phyloP scores from a whole-genome alignment of 2,888 invertebrate species.

The Aphodius granarius region DNA sequence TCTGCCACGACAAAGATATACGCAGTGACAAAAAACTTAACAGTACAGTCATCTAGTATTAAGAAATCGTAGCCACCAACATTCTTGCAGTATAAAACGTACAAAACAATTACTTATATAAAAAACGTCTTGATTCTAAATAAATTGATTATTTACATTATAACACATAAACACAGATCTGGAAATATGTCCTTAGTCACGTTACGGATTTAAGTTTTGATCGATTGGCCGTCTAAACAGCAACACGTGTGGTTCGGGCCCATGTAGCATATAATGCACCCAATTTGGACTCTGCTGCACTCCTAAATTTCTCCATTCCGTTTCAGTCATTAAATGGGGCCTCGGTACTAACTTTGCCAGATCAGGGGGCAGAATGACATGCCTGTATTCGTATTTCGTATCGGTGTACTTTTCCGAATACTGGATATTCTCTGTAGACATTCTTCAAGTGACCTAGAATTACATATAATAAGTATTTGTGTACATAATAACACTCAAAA shows the following conservation, averaged over 20 bases:
- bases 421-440: constrained; percentile 71
- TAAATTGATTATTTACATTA: no score
- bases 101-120: no score
- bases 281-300: constrained; percentile 93
- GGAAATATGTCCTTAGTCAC: not conserved
- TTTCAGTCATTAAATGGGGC: constrained; percentile 89
- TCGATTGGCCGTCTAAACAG: constrained; percentile 67
- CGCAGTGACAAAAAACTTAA: no score
- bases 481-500: no score
- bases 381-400: constrained; percentile 87
- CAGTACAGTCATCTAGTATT: no score
- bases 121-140: no score
- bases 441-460: not conserved
- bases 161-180: no score
- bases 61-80: no score
- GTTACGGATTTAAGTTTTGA: not conserved
- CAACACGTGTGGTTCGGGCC: constrained; percentile 87
- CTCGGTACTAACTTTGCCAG: constrained; percentile 84
- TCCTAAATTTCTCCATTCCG: constrained; percentile 92
- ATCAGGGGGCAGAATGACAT: constrained; percentile 87
- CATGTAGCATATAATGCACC: constrained; percentile 90
- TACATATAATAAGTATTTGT: not conserved
- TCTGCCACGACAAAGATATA: no score
- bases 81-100: no score
- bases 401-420: constrained; percentile 92